Evolutionary conservation across 1,140 invertebrate species (phyloP), one percentile per base, ranked within the genome.

Genomic region (Bombus affinis): DNA sequence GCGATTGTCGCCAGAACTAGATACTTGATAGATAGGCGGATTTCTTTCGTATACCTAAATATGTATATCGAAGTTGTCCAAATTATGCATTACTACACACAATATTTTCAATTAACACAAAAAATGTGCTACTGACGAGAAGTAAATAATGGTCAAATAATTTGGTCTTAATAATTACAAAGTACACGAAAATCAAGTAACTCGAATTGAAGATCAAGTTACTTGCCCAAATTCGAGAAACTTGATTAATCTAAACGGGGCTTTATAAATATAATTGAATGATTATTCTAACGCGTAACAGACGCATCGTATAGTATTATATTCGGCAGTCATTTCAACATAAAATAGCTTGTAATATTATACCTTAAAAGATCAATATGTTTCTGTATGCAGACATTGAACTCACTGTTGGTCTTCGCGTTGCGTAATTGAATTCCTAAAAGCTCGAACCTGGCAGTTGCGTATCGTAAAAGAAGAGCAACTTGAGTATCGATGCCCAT

Each of bases 291-390:
- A 53, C 47, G 47, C 47, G 47, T 22, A 53, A 53, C 5, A 53
- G 47, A 53, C 18, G 47, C 18, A 18, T 22, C 47, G 18, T 53
- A 22, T 22, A 22, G 47, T 22, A 53, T 53, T 53, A 53, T 15
- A 53, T 53, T 22, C 22, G 18, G 2, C 47, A 22, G 47, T 6
- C 47, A 22, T 22, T 53, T 53, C 5, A 18, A 68, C 8, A 4
- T 39, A 70, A 78, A 59, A n/a, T 77, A 73, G 42, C 6, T 53
- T 53, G 47, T n/a, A 62, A 62, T 62, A n/a, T 62, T n/a, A n/a
- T 77, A 94, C 91, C 85, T 87, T 15, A 94, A 79, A 71, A 94
- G 59, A 70, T 81, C 18, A 72, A 88, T 76, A 66, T 94, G 93
- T 37, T 90, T 88, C 3, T 68, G 25, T 47, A 94, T 87, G 15